A percentile compares a stretch with the other conserved stretches of the same genome.
Conservation (phyloP, 2,797 vertebrate species). For the Furcifer pardalis region DNA sequence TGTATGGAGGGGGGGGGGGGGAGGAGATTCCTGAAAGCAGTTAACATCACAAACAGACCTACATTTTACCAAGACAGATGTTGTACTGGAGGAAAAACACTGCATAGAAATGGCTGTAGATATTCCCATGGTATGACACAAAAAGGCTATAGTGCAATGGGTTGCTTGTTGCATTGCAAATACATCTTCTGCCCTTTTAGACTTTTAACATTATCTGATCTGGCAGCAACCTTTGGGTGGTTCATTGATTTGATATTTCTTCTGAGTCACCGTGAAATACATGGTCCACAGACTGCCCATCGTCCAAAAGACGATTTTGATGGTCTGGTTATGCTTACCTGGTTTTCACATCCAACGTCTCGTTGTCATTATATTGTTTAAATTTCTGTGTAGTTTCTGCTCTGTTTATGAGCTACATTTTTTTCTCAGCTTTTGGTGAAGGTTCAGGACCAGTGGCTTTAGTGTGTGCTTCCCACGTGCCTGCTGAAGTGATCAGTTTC, state of each 20-base stretch:
- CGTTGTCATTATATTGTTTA: conserved; percentile 57
- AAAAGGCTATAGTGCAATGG: conserved; percentile 34
- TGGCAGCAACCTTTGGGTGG: conserved; percentile 65
- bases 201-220: conserved; percentile 66
- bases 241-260: conserved; percentile 77
- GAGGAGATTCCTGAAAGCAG: conserved; percentile 13
- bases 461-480: conserved; percentile 35
- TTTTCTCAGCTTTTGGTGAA: conserved; percentile 15
- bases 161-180: conserved; percentile 62
- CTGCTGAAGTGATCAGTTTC: conserved; percentile 65
- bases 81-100: neutral
- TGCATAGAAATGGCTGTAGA: neutral
- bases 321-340: conserved; percentile 45
- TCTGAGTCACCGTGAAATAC: conserved; percentile 63
- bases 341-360: conserved; percentile 45
- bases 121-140: conserved; percentile 36
- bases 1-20: neutral
- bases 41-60: neutral
- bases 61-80: conserved; percentile 29
- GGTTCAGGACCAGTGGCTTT: conserved; percentile 33
- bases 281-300: conserved; percentile 52
- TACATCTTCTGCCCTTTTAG: conserved; percentile 61
- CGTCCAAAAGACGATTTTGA: conserved; percentile 51
- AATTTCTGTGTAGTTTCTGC: conserved; percentile 59
- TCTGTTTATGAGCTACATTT: conserved; percentile 44